Conservation (phyloP, 2,113 vertebrate species). For the Microcebus griseorufus region DNA sequence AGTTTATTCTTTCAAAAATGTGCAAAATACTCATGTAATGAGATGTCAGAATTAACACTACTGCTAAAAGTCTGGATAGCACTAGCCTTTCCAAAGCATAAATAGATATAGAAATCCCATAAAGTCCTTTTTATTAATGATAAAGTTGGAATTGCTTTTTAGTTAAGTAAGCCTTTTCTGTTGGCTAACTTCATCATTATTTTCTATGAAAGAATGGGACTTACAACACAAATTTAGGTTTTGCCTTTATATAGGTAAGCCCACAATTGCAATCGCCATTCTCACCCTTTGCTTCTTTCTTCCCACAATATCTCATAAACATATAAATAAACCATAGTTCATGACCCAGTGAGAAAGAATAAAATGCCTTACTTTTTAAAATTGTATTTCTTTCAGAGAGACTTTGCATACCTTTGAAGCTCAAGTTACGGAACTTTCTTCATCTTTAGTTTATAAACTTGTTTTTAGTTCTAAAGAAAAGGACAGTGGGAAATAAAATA, state of each 20-base stretch:
- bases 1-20: background rate
- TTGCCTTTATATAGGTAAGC: background rate
- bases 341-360: background rate
- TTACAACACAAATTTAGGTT: background rate
- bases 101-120: background rate
- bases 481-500: background rate
- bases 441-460: background rate
- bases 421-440: background rate
- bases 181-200: background rate
- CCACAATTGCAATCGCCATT: background rate
- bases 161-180: background rate
- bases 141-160: background rate
- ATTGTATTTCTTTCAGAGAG: background rate
- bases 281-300: background rate
- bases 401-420: background rate
- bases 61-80: background rate
- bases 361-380: background rate
- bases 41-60: background rate
- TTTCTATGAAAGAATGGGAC: background rate
- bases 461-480: background rate
- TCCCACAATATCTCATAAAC: background rate
- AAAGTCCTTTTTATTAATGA: background rate
- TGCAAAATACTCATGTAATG: background rate
- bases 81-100: background rate
- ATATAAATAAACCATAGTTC: background rate